A percentile compares a stretch with the other conserved stretches of the same genome.
These are phyloP conservation scores for Trachelus tabidus DNA, from an alignment of 2,888 invertebrate genomes.

Conservation along the genomic window DNA sequence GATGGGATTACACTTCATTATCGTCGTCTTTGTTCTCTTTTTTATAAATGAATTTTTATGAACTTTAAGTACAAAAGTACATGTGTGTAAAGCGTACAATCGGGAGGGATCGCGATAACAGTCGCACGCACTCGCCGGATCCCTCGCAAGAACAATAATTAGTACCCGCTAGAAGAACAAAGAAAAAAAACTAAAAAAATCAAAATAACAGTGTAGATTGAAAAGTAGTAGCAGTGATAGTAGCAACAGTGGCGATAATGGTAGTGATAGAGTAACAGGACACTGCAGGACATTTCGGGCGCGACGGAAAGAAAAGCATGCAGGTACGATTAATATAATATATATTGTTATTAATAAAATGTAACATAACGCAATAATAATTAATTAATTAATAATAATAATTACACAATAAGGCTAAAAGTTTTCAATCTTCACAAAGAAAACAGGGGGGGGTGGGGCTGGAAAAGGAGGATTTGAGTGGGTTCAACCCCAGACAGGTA, in stretches of 20 bases:
- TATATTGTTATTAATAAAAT: constrained; percentile 64
- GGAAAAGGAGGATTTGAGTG: not conserved
- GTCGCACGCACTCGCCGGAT: not conserved
- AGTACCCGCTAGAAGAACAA: not conserved
- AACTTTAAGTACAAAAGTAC: constrained; percentile 7
- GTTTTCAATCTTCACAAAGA: constrained; percentile 48
- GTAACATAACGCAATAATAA: constrained; percentile 65
- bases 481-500: not conserved
- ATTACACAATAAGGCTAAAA: constrained; percentile 58
- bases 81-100: not conserved
- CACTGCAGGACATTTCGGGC: not conserved
- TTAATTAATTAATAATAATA: constrained; percentile 52
- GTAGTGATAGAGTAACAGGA: not conserved
- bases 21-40: not conserved
- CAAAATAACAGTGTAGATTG: not conserved
- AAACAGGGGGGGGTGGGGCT: not conserved
- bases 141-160: not conserved
- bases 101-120: not conserved
- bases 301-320: constrained; percentile 44
- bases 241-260: not conserved
- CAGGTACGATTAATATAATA: constrained; percentile 60
- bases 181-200: not conserved
- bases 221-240: not conserved
- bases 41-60: constrained; percentile 1
- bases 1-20: not conserved